Percentiles rank a stretch among this genome's conserved stretches.
These are phyloP conservation scores for Drosophila malerkotliana DNA, from an alignment of 1,140 invertebrate genomes.

Conservation along the genomic window DNA sequence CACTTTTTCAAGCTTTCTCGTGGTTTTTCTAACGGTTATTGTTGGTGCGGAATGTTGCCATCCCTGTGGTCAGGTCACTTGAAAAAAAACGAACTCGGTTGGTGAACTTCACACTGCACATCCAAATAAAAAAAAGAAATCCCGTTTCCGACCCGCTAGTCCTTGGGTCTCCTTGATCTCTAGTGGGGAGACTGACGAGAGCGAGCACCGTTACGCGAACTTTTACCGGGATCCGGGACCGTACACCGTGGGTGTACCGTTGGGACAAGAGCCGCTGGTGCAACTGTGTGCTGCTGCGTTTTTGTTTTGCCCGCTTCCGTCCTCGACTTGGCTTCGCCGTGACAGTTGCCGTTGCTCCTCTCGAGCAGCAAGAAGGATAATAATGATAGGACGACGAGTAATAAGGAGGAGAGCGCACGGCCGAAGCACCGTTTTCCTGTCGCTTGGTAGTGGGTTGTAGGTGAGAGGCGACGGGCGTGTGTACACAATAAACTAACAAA, in stretches of 20 bases:
- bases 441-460: not conserved
- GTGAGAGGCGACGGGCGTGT: not conserved
- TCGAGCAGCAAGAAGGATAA: constrained; percentile 3
- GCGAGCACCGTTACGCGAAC: constrained; percentile 3
- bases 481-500: constrained; percentile 22
- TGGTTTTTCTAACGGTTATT: not conserved
- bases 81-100: not conserved
- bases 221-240: not conserved
- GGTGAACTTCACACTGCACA: not conserved
- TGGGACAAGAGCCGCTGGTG: constrained; percentile 34
- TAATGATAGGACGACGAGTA: constrained; percentile 1
- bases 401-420: not conserved
- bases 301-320: constrained; percentile 33
- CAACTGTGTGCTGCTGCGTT: constrained; percentile 26
- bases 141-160: not conserved
- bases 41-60: not conserved
- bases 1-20: not conserved
- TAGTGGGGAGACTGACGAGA: not conserved
- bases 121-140: not conserved
- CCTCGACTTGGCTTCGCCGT: not conserved
- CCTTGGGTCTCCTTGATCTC: not conserved
- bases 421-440: not conserved
- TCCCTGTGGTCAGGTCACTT: constrained; percentile 1
- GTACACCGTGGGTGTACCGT: constrained; percentile 24
- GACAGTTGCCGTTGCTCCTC: not conserved